Conservation (phyloP, 1,140 invertebrate species). For the Philaenus spumarius region DNA sequence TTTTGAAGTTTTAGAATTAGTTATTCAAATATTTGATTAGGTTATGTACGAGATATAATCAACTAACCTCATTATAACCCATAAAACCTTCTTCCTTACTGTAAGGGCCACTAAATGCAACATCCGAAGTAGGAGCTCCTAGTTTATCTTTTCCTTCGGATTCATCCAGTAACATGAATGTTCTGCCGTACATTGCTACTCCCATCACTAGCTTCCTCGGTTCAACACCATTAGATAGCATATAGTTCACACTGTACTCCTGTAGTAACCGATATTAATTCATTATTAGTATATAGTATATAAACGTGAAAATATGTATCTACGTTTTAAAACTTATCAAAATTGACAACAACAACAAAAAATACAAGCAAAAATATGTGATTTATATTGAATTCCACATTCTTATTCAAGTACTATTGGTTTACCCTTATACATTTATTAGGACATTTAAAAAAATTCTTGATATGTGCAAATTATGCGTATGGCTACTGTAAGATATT, state of each 20-base stretch:
- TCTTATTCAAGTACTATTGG: too few species aligned
- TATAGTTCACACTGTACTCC: constrained; percentile 70
- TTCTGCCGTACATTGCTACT: constrained; percentile 74
- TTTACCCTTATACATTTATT: too few species aligned
- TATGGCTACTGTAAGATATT: too few species aligned
- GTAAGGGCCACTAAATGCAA: constrained; percentile 64
- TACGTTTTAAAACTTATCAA: too few species aligned
- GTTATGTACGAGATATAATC: not conserved
- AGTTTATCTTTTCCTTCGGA: constrained; percentile 39
- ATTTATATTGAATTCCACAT: too few species aligned
- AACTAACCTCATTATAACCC: constrained; percentile 75
- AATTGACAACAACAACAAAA: too few species aligned
- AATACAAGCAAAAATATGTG: too few species aligned
- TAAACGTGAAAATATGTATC: too few species aligned
- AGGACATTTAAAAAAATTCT: too few species aligned
- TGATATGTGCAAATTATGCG: too few species aligned
- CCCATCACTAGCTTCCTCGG: constrained; percentile 73
- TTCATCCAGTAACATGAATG: constrained; percentile 52
- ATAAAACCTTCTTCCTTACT: constrained; percentile 78
- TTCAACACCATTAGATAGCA: constrained; percentile 61
- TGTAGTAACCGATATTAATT: constrained; percentile 35
- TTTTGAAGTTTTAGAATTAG: not conserved
- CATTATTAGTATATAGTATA: too few species aligned
- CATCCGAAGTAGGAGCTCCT: constrained; percentile 43
- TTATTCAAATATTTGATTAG: not conserved